These are phyloP conservation scores for Oscarella lobularis DNA, from an alignment of 37 sponge, comb jelly and placozoan species.

Conservation along the genomic window DNA sequence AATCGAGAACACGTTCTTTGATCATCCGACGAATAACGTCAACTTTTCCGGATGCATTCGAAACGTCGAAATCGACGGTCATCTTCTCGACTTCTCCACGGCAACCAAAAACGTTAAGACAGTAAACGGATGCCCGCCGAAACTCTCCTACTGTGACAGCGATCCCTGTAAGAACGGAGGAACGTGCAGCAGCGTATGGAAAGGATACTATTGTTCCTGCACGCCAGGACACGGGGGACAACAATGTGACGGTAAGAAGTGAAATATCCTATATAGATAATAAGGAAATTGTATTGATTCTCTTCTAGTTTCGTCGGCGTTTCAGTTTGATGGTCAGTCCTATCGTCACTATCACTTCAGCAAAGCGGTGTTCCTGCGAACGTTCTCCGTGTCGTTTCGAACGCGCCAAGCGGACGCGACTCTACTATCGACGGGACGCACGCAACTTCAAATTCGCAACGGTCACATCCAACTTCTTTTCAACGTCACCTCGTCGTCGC, in stretches of 20 bases:
- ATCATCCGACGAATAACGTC: not conserved
- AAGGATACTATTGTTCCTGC: constrained; percentile 12
- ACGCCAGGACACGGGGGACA: not conserved
- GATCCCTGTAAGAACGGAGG: constrained; percentile 5
- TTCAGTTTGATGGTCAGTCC: not conserved
- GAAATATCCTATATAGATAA: too few species aligned
- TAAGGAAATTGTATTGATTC: too few species aligned
- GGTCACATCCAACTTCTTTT: not conserved
- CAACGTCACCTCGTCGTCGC: not conserved
- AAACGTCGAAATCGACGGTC: constrained; percentile 9
- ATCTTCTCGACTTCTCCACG: constrained; percentile 18
- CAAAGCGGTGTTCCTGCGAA: not conserved
- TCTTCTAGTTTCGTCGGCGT: not conserved
- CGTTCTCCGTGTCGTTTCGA: not conserved
- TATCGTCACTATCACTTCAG: not conserved
- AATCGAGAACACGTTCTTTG: not conserved
- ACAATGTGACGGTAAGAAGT: not conserved
- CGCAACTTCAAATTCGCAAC: not conserved
- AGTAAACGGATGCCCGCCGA: constrained; percentile 20
- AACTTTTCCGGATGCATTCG: constrained; percentile 26
- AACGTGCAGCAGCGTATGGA: constrained; percentile 29
- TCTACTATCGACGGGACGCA: not conserved
- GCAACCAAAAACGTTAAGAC: constrained; percentile 7
- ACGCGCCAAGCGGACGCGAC: not conserved
- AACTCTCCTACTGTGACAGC: not conserved